These are phyloP conservation scores for Noctuana brunneofusca DNA, from an alignment of 2,888 invertebrate species.

Conservation along the genomic window DNA sequence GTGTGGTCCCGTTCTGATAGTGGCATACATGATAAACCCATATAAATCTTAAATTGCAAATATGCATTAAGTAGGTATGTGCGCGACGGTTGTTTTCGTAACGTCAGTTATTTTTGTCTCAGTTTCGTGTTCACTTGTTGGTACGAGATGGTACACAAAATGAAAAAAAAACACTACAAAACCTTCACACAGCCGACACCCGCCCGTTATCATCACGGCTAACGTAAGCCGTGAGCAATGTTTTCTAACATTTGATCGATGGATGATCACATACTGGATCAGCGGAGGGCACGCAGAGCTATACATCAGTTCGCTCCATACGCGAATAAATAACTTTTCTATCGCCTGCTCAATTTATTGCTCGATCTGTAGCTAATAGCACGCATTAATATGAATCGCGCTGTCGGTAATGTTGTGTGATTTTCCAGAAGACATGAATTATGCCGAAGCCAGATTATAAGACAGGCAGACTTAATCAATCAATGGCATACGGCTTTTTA, in stretches of 20 bases:
- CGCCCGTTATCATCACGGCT: neutral
- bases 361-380: constrained; percentile 55
- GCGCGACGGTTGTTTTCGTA: too few relatives aligned
- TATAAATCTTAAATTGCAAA: too few relatives aligned
- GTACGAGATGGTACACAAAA: too few relatives aligned
- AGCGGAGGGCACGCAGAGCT: constrained; percentile 24
- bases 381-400: constrained; percentile 59
- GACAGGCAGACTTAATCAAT: too few relatives aligned
- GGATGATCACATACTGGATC: constrained; percentile 14
- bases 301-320: constrained; percentile 25
- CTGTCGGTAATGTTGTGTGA: constrained; percentile 27
- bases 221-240: constrained; percentile 16
- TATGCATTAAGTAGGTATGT: too few relatives aligned
- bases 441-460: neutral
- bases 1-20: too few relatives aligned
- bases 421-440: neutral
- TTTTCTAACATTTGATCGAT: constrained; percentile 21
- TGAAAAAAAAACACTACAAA: neutral
- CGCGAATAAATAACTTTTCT: constrained; percentile 61
- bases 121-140: too few relatives aligned
- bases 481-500: too few relatives aligned
- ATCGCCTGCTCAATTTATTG: constrained; percentile 54
- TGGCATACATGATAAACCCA: too few relatives aligned
- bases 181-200: neutral
- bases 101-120: too few relatives aligned